phyloP scores from a whole-genome alignment of 2,888 invertebrate species.

The Drosophila ezoana region DNA sequence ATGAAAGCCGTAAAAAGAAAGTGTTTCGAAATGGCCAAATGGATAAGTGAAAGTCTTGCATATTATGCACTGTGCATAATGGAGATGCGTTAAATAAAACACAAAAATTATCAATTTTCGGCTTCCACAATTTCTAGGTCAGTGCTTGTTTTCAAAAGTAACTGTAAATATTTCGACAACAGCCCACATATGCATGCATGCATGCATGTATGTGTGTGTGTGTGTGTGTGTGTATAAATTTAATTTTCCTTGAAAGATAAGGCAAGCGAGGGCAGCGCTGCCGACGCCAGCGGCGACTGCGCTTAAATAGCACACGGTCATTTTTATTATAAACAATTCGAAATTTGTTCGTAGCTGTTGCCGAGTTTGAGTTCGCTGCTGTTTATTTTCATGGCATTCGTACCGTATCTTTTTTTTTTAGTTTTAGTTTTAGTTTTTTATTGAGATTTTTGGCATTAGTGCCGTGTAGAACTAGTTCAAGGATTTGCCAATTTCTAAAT shows the following conservation, averaged over 20 bases:
- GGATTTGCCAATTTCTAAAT: constrained; percentile 56
- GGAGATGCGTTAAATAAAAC: constrained; percentile 18
- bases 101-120: constrained; percentile 38
- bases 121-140: constrained; percentile 49
- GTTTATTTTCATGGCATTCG: constrained; percentile 65
- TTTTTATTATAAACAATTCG: constrained; percentile 82
- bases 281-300: constrained; percentile 32
- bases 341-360: constrained; percentile 64
- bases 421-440: constrained; percentile 41
- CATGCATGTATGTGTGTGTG: constrained; percentile 7
- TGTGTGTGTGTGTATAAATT: constrained; percentile 46
- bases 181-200: constrained; percentile 20
- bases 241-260: constrained; percentile 85
- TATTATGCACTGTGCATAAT: constrained; percentile 23
- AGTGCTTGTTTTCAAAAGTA: constrained; percentile 40
- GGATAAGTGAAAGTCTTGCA: constrained; percentile 71
- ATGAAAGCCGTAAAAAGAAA: constrained; percentile 78
- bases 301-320: constrained; percentile 84
- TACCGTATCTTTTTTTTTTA: constrained; percentile 11
- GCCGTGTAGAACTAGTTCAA: constrained; percentile 70
- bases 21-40: constrained; percentile 69
- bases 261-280: constrained; percentile 49
- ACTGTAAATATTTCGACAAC: constrained; percentile 59
- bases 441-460: constrained; percentile 47
- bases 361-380: constrained; percentile 61